Percentiles rank a stretch among this genome's conserved stretches.
phyloP scores from a whole-genome alignment of 1,140 invertebrate genomes.

The Drosophila repletoides region DNA sequence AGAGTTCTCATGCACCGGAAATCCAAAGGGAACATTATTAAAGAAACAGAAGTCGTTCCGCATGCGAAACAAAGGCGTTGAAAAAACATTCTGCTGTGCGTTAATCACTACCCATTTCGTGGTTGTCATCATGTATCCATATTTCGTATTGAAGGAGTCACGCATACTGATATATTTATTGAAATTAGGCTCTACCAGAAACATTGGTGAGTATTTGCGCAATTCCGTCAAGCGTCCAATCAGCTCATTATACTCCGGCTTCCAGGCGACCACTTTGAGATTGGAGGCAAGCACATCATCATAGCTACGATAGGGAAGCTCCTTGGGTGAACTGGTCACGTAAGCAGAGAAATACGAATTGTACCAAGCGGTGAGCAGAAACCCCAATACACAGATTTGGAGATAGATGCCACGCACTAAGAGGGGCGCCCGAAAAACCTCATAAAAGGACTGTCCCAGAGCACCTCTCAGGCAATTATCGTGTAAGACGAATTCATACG shows the following conservation, averaged over 20 bases:
- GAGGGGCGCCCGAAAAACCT: conserved; percentile 46
- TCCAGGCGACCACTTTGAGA: conserved; percentile 50
- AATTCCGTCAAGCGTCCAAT: conserved; percentile 42
- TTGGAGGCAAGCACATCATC: conserved; percentile 63
- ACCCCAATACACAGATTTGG: conserved; percentile 65
- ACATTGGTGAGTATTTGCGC: conserved; percentile 63
- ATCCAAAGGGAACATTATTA: conserved; percentile 63
- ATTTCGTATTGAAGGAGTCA: conserved; percentile 54
- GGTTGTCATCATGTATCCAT: conserved; percentile 59
- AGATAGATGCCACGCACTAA: conserved; percentile 62
- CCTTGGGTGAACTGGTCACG: conserved; percentile 62
- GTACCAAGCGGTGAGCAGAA: conserved; percentile 69
- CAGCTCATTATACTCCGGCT: conserved; percentile 59
- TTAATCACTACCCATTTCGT: conserved; percentile 59
- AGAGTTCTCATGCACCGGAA: conserved; percentile 68
- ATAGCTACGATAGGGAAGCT: conserved; percentile 35
- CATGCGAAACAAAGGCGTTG: conserved; percentile 53
- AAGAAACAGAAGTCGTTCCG: conserved; percentile 67
- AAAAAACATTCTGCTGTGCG: conserved; percentile 70
- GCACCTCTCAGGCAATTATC: conserved; percentile 65
- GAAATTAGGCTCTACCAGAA: conserved; percentile 50
- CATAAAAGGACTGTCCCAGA: conserved; percentile 63
- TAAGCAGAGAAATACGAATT: conserved; percentile 75
- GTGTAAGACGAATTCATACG: conserved; percentile 56
- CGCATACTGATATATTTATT: conserved; percentile 38